These are phyloP conservation scores for Melanotaenia pygmaea DNA, from an alignment of 2,797 vertebrate genomes.

Conservation along the genomic window DNA sequence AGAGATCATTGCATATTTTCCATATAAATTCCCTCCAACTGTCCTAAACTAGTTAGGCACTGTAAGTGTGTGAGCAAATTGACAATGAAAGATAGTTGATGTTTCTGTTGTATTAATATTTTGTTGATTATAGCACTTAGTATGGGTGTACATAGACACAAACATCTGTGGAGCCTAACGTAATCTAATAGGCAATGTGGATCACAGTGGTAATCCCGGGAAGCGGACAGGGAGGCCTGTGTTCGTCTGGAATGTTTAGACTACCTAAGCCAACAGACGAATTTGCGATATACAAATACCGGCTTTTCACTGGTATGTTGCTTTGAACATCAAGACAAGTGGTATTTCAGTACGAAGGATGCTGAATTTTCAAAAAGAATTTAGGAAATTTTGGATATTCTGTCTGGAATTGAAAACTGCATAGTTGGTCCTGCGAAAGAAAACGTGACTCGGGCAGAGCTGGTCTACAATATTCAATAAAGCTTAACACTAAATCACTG, in stretches of 20 bases:
- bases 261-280: slow-evolving; percentile 65
- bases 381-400: slow-evolving; percentile 26
- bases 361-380: slow-evolving; percentile 22
- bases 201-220: slow-evolving; percentile 68
- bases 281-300: slow-evolving; percentile 58
- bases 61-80: slow-evolving; percentile 60
- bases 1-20: slow-evolving; percentile 43
- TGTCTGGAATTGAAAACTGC: slow-evolving; percentile 30
- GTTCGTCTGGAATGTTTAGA: slow-evolving; percentile 81
- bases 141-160: slow-evolving; percentile 39
- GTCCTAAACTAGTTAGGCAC: slow-evolving; percentile 35
- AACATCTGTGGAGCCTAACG: slow-evolving; percentile 58
- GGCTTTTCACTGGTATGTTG: slow-evolving; percentile 61
- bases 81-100: slow-evolving; percentile 57
- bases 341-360: slow-evolving; percentile 34
- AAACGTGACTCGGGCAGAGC: not conserved
- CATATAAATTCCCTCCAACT: slow-evolving; percentile 39
- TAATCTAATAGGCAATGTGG: slow-evolving; percentile 74
- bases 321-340: slow-evolving; percentile 40
- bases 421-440: not conserved
- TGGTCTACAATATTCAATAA: not conserved
- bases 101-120: slow-evolving; percentile 71
- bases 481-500: not conserved
- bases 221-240: slow-evolving; percentile 71
- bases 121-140: slow-evolving; percentile 64